Evolutionary conservation across 1,140 invertebrate genomes (phyloP), one percentile per base, ranked within the genome.

Genomic region (Caerostris extrusa): DNA sequence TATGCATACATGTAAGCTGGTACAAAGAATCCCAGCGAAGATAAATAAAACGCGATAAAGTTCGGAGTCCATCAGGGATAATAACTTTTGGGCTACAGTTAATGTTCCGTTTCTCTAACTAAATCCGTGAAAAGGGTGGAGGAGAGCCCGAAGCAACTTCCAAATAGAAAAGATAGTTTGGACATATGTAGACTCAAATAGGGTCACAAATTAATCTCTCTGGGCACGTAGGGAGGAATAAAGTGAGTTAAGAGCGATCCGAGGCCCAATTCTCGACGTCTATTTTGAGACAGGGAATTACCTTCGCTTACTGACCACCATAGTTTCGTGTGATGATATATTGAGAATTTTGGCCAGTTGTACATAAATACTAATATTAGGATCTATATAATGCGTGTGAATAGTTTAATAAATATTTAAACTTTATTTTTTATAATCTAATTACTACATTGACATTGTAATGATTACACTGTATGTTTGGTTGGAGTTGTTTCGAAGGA

Each of bases 161-260:
- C 19, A 53, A 34, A 67, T 67, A 67, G 82, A 85, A 57, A 60
- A 58, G 82, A 85, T 77, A 77, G 69, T 77, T 77, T 34, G 55
- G 82, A 85, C 55, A 85, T 85, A 60, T 60, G 82, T 85, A 85
- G 82, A 60, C 82, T 85, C 82, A 85, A 56, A 85, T 85, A 85
- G 19, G 82, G 82, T 56, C 56, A 85, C 82, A 85, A 85, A 85
- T 85, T 85, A 85, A 85, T 85, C 82, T 85, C 82, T 57, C 57
- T 85, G 82, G 82, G 82, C 82, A 85, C 82, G 82, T 85, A 85
- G 17, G 50, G 82, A 19, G 17, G 57, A 57, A 34, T 85, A 85
- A 85, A 85, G 82, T 85, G 57, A 85, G 82, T 85, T 85, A 85
- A n/a, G 8, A 85, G 58, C 56, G 82, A 85, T 60, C 82, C 55